Evolutionary conservation across 2,888 invertebrate genomes (phyloP), one percentile per base, ranked within the genome.

Genomic region (Baronia brevicornis): DNA sequence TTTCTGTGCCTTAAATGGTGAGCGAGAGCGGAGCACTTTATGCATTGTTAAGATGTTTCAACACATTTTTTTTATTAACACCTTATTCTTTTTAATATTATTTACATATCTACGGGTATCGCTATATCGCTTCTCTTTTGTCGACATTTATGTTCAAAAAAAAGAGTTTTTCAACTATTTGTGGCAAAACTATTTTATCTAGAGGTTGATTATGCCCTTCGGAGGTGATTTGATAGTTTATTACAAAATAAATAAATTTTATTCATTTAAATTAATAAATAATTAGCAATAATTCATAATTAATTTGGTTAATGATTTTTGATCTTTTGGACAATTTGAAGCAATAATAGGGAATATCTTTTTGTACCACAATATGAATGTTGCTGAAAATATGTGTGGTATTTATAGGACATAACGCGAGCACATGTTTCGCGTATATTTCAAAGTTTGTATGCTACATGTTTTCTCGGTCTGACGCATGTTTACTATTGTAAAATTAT

Each of bases 391-490:
- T 73, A 70, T 72, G 66, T 57, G 59, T 48, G 70, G 73, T 62
- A 75, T 77, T 72, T 74, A 68, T 71, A 71, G 54, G 65, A 68
- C 62, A 55, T 46, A 50, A 48, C 51, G 48, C 54, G 42, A 53
- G 67, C 73, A 75, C 70, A 67, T 74, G 74, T 67, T 67, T 58
- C 46, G 57, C 60, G 59, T 69, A 59, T 61, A 69, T 63, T 61
- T 58, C 48, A 54, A 17, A 10, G 19, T 8, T 15, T 15, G n/a
- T n/a, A n/a, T n/a, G n/a, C n/a, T 31, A 6, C 8, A 2, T n/a
- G 5, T 9, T 14, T 11, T 23, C 4, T 9, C 15, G 5, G 13
- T 8, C 7, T 2, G n/a, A n/a, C n/a, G n/a, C n/a, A n/a, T n/a
- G n/a, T n/a, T n/a, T n/a, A n/a, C n/a, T n/a, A n/a, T n/a, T n/a